Percentiles rank a stretch among this genome's conserved stretches.
These are phyloP conservation scores for Orcinus orca DNA, from an alignment of 2,113 vertebrate species.

Conservation along the genomic window DNA sequence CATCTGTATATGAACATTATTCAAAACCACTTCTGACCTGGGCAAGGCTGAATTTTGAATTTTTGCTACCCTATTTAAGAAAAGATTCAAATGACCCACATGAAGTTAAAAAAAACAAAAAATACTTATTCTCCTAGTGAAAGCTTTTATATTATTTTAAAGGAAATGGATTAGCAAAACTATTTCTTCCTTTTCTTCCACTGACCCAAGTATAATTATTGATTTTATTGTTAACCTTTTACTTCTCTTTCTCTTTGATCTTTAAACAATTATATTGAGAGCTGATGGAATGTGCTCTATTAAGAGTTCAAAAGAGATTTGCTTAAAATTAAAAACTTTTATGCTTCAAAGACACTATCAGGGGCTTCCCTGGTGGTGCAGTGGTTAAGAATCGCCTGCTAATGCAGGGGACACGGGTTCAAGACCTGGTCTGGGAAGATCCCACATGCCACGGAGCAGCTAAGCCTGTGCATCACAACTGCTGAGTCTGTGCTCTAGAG, in stretches of 20 bases:
- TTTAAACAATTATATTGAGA: slow-evolving; percentile 6
- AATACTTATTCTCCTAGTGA: background rate
- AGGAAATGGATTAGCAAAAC: background rate
- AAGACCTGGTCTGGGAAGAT: no score
- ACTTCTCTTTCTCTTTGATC: background rate
- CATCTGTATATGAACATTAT: background rate
- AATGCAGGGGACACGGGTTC: no score
- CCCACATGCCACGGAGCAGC: no score
- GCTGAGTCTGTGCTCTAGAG: no score
- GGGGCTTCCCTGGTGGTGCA: no score
- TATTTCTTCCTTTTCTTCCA: background rate
- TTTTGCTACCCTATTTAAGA: background rate
- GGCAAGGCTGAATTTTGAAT: background rate
- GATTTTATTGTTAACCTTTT: background rate
- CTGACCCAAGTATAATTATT: background rate
- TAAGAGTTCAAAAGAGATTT: slow-evolving; percentile 17
- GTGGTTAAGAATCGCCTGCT: no score
- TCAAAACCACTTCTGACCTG: background rate
- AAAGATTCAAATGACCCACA: background rate
- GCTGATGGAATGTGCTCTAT: background rate
- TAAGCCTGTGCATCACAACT: no score
- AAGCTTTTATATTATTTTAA: slow-evolving; percentile 1
- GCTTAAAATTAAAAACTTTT: background rate
- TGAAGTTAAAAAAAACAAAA: background rate
- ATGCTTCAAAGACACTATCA: background rate